Conservation (phyloP, 2,797 vertebrate species). For the Hemibagrus guttatus region DNA sequence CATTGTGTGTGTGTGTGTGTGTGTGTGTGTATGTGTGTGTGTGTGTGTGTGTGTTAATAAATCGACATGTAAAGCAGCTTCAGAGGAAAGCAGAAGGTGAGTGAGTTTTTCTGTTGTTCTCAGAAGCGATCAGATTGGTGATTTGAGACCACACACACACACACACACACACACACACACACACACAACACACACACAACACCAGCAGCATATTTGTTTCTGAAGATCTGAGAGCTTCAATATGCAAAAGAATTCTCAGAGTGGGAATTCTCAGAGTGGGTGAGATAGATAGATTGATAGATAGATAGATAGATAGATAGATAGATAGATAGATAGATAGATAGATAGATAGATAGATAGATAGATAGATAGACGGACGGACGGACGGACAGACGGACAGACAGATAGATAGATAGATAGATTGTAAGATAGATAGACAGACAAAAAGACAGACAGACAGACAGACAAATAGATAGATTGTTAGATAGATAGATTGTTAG, state of each 20-base stretch:
- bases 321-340: too few relatives aligned
- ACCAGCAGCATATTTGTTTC: constrained; percentile 32
- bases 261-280: too few relatives aligned
- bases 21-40: constrained; percentile 12
- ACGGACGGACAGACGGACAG: too few relatives aligned
- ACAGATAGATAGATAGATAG: too few relatives aligned
- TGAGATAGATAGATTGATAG: too few relatives aligned
- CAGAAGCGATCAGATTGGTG: constrained; percentile 1
- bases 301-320: too few relatives aligned
- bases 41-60: background rate
- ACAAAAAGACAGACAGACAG: too few relatives aligned
- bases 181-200: background rate
- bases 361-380: too few relatives aligned
- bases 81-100: constrained; percentile 25
- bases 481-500: too few relatives aligned
- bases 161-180: constrained; percentile 3
- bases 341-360: too few relatives aligned
- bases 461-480: too few relatives aligned
- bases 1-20: background rate
- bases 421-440: too few relatives aligned
- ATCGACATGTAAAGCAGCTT: background rate
- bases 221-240: constrained; percentile 24
- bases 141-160: background rate
- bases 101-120: constrained; percentile 1
- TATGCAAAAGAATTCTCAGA: background rate